phyloP scores from a whole-genome alignment of 2,113 vertebrate genomes.

The Dendropsophus ebraccatus region DNA sequence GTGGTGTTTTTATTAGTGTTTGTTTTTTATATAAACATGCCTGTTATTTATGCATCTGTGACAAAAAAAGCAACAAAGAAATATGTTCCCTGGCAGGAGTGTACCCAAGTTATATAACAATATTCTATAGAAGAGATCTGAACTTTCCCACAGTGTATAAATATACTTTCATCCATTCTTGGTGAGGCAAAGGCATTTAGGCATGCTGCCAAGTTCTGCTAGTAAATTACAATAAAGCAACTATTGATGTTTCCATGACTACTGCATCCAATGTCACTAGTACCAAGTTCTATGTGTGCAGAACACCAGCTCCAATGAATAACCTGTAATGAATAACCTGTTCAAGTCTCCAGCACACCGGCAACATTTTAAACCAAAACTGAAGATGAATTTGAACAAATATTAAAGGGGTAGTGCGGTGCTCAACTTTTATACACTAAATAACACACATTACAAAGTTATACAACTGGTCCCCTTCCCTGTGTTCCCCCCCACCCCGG shows the following conservation, averaged over 20 bases:
- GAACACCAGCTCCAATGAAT: not conserved
- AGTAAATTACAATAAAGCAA: constrained; percentile 8
- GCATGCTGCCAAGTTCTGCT: not conserved
- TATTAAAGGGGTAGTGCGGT: too few relatives aligned
- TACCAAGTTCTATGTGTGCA: not conserved
- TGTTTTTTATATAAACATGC: too few relatives aligned
- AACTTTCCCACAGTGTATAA: not conserved
- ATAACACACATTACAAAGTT: too few relatives aligned
- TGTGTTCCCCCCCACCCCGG: too few relatives aligned
- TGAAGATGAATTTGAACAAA: not conserved
- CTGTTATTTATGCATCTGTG: too few relatives aligned
- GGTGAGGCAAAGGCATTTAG: not conserved
- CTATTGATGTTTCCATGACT: constrained; percentile 37
- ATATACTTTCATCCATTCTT: not conserved
- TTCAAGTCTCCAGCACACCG: not conserved
- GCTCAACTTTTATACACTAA: too few relatives aligned
- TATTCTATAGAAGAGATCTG: not conserved
- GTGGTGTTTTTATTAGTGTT: too few relatives aligned
- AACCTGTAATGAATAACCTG: not conserved
- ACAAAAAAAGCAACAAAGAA: too few relatives aligned
- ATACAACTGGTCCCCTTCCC: too few relatives aligned
- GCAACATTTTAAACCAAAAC: not conserved
- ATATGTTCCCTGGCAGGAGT: too few relatives aligned
- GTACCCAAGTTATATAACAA: not conserved
- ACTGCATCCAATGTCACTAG: not conserved